These are phyloP conservation scores for Megamerina dolium DNA, from an alignment of 2,888 invertebrate genomes.

Conservation along the genomic window DNA sequence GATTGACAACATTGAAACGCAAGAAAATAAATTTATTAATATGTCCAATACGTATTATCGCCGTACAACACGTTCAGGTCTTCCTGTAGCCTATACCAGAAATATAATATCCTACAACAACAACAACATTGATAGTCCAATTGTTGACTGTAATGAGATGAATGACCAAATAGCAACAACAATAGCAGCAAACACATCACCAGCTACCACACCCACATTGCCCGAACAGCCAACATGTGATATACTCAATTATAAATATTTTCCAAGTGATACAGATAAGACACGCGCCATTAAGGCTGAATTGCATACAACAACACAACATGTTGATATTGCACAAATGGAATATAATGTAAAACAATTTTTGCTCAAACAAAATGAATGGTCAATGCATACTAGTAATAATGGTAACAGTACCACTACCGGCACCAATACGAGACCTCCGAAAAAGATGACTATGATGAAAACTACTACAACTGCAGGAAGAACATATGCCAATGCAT, in stretches of 20 bases:
- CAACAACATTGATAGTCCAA: too few relatives aligned
- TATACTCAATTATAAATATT: constrained; percentile 46
- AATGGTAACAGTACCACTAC: constrained; percentile 2
- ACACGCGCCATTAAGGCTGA: constrained; percentile 39
- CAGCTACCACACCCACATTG: constrained; percentile 15
- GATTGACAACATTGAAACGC: constrained; percentile 1
- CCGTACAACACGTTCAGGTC: constrained; percentile 38
- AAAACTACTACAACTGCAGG: constrained; percentile 4
- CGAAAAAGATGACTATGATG: constrained; percentile 1
- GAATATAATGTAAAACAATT: constrained; percentile 73
- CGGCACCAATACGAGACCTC: constrained; percentile 5
- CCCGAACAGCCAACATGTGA: constrained; percentile 44
- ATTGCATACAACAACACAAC: constrained; percentile 41
- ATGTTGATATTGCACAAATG: constrained; percentile 64
- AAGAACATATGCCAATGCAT: constrained; percentile 2
- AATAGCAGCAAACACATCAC: constrained; percentile 1
- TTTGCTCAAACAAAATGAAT: constrained; percentile 55
- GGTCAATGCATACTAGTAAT: constrained; percentile 43
- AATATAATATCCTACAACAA: constrained; percentile 19
- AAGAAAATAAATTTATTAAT: neutral
- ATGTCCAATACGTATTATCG: constrained; percentile 34
- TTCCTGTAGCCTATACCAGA: constrained; percentile 37
- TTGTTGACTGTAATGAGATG: too few relatives aligned
- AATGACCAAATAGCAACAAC: neutral
- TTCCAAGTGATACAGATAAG: constrained; percentile 42